Evolutionary conservation across 2,888 invertebrate species (phyloP), one percentile per base, ranked within the genome.

Genomic region (Drosophila monieri): DNA sequence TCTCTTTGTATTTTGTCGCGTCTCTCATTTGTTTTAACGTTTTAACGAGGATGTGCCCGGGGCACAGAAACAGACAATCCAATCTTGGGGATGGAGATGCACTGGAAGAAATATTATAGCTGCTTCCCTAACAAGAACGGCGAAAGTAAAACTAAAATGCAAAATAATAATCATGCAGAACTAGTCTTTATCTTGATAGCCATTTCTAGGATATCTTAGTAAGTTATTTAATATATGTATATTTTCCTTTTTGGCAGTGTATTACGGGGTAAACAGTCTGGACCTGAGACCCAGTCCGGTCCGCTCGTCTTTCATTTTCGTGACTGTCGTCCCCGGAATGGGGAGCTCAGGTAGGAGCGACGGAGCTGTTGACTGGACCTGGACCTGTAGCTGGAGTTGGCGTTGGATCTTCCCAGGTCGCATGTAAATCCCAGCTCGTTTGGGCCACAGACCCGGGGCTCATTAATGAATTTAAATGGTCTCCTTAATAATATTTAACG

Each of bases 391-490:
- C 18, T 41, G 73, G 39, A 60, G 57, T 73, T 15, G 15, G n/a
- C 6, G 30, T 6, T 32, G 21, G 44, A 76, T 62, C 86, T 57
- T 65, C 62, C 77, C 67, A 56, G 59, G 74, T 80, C 75, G 56
- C 88, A 88, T 88, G 88, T 83, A 79, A 88, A 88, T 83, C 77
- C 71, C 73, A 47, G 68, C 48, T 55, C 46, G 62, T 48, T 59
- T 44, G 61, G 53, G 37, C 52, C 37, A 43, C 55, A 55, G 53
- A 61, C 66, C 46, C 70, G 67, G 66, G 80, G 88, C 89, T 90
- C 91, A 90, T 91, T 90, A 91, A 91, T 90, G 90, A 91, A 88
- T 90, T 91, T 91, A 90, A 90, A 90, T 91, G 87, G 90, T 86
- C 88, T 89, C 89, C 90, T 91, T 91, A 88, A 90, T 90, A 89